Evolutionary conservation across 2,113 vertebrate genomes (phyloP), one percentile per base, ranked within the genome.

Genomic region (Lucifuga dentata): DNA sequence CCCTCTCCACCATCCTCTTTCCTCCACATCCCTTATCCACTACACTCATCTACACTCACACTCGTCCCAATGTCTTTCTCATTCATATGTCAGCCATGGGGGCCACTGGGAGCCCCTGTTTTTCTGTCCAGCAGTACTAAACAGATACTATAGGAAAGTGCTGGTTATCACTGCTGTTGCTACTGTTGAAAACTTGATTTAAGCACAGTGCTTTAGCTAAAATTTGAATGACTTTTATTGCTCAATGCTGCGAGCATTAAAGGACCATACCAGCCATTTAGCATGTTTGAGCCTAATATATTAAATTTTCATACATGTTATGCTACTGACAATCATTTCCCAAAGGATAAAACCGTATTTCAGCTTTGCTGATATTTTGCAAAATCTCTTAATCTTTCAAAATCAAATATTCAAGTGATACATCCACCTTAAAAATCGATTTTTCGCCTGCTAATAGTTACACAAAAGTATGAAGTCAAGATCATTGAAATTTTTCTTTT

Each of bases 11-110:
- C 68, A 61, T 56, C 20, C n/a, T 41, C 19, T 2, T 90, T 89
- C 59, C 92, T 92, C 89, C 92, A 95, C 90, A 1, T 48, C 24
- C 58, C 57, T n/a, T n/a, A 78, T 91, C 94, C 94, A 93, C 93
- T 94, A 94, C 36, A n/a, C n/a, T 40, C 20, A 21, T 20, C 26
- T n/a, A 61, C 33, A 21, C 60, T 61, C 20, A 68, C 52, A 21
- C 19, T 66, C 43, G 29, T 19, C 50, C 13, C 40, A 35, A 8
- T 20, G 5, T 56, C 56, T 59, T 13, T 13, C 11, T 29, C 40
- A 12, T 51, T 62, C 1, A 52, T 68, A 33, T 70, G 10, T 43
- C 38, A 29, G 16, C 39, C 24, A 3, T 9, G 29, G 3, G 55
- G 45, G 62, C 36, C 68, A 73, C 35, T 57, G 40, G 20, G 5